Conservation (phyloP, 64 coral and sea anemone genomes). For the Dendronephthya gigantea region DNA sequence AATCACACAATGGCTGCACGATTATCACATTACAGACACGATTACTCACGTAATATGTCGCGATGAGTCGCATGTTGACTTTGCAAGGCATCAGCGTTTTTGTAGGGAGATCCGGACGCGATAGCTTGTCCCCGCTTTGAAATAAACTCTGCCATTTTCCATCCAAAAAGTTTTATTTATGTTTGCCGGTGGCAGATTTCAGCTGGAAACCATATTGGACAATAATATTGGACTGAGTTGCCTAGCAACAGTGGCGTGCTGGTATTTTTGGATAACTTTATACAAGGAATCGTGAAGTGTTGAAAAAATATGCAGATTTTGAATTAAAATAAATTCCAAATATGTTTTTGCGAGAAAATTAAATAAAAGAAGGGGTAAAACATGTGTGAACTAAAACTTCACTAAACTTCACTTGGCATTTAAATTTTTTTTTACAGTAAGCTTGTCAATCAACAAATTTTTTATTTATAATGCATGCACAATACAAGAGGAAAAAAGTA, state of each 20-base stretch:
- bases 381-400: too few species aligned
- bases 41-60: conserved; percentile 72
- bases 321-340: neutral
- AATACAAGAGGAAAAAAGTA: too few species aligned
- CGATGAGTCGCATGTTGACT: conserved; percentile 72
- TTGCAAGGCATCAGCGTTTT: conserved; percentile 53
- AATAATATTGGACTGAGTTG: neutral
- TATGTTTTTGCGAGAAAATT: neutral
- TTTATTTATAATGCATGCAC: too few species aligned
- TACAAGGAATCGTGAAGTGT: neutral
- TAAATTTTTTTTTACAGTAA: too few species aligned
- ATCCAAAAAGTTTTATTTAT: neutral
- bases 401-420: too few species aligned
- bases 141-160: conserved; percentile 11
- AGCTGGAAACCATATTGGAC: neutral
- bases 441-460: too few species aligned
- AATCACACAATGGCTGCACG: neutral
- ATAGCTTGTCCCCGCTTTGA: neutral
- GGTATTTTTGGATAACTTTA: neutral
- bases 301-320: too few species aligned
- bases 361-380: too few species aligned
- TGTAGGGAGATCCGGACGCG: neutral
- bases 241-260: neutral
- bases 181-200: neutral
- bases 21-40: neutral